A percentile compares a stretch with the other conserved stretches of the same genome.
Conservation (phyloP, 2,113 vertebrate genomes). For the Pampusana beccarii region DNA sequence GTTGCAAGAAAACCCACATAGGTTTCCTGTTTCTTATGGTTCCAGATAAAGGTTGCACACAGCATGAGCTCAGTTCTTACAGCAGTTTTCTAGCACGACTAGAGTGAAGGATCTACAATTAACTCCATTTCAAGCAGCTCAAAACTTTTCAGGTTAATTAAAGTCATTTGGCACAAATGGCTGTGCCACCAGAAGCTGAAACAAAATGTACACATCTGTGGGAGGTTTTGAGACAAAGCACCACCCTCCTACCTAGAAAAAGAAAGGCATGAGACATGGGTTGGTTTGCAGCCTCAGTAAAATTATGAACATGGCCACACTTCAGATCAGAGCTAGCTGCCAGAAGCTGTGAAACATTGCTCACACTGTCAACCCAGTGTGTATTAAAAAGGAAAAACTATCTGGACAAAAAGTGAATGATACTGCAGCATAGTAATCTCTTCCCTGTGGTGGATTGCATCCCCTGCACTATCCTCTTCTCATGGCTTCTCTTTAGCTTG, state of each 20-base stretch:
- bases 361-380: background rate
- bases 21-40: constrained; percentile 66
- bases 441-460: rapidly evolving
- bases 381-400: background rate
- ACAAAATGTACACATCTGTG: background rate
- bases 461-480: background rate
- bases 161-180: background rate
- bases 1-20: constrained; percentile 51
- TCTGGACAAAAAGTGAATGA: background rate
- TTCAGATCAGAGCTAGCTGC: background rate
- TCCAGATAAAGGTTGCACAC: constrained; percentile 38
- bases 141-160: background rate
- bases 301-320: rapidly evolving
- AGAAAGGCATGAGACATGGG: background rate
- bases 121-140: background rate
- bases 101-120: background rate
- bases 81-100: background rate
- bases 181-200: background rate
- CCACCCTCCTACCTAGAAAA: background rate
- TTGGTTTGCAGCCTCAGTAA: background rate
- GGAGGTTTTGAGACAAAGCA: background rate
- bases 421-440: background rate
- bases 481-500: background rate
- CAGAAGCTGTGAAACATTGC: background rate
- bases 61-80: background rate